Evolutionary conservation across 2,888 invertebrate species (phyloP).

Genomic region (Lepidonotus clava): DNA sequence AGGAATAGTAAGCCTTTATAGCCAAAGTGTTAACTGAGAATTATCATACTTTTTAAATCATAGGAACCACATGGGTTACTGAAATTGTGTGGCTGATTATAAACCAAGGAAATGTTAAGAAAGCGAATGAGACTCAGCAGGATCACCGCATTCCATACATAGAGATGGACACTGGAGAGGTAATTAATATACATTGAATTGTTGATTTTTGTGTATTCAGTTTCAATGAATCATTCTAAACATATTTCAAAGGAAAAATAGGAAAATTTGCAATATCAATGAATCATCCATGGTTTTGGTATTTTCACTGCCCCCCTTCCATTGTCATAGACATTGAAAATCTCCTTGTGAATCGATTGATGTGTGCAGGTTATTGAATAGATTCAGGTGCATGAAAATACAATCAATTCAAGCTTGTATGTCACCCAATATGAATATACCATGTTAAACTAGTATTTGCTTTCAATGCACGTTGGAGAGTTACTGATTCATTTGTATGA

Average conservation of each 20-base stretch:
- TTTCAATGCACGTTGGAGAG: too few relatives aligned
- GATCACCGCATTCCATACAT: neutral
- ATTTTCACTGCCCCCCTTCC: too few relatives aligned
- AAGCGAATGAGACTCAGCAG: neutral
- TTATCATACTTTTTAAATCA: neutral
- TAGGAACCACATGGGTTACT: slow-evolving; percentile 33
- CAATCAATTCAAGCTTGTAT: neutral
- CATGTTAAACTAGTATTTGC: too few relatives aligned
- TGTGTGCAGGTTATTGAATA: too few relatives aligned
- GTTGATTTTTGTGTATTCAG: neutral
- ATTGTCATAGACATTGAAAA: neutral
- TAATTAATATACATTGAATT: neutral
- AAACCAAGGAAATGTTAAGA: neutral
- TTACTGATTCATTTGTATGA: too few relatives aligned
- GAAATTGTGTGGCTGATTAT: slow-evolving; percentile 1
- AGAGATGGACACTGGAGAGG: neutral
- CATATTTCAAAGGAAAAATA: neutral
- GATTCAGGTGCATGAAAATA: too few relatives aligned
- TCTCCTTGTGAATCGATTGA: neutral
- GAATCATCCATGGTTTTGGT: too few relatives aligned
- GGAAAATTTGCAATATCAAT: too few relatives aligned
- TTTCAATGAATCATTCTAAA: neutral
- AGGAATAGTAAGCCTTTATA: too few relatives aligned
- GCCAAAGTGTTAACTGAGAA: too few relatives aligned
- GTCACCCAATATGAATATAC: neutral